Base-by-base conservation (phyloP, 2,113 vertebrate genomes). In the Notothenia coriiceps region DNA sequence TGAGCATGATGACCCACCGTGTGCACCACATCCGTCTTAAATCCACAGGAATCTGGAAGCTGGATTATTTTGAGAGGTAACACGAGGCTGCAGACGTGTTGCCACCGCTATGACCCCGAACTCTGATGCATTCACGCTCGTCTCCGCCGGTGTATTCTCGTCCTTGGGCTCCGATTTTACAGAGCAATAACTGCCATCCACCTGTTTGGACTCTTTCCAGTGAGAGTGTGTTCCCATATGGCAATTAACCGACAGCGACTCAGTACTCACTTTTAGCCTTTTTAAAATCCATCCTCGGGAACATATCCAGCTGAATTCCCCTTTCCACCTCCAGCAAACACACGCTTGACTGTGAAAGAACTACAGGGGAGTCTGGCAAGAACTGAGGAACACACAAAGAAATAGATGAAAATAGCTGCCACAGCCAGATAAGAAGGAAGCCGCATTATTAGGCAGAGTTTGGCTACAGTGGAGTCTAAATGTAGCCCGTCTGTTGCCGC, bases 401-500 rank as follows among this genome's bases (percentile, higher is more conserved):
- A 75, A 80, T 0, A 0, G 66, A 79, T 64, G 59, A 69, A 61
- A 85, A 56, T 35, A 51, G 66, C 47, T 52, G 70, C 44, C 51
- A 44, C 0, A 0, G 54, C 44, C 12, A 59, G 82, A 86, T 77
- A 54, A 66, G 71, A 81, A 79, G 67, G 60, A 74, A 70, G 70
- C 79, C 33, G 66, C 51, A 1, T 83, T 82, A 84, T 88, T 83
- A 84, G 83, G 83, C 79, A 77, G 80, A 80, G 57, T 83, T 78
- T 75, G 61, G 86, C 85, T 85, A 56, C 74, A 52, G 76, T 14
- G 8, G 44, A 25, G 74, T 60, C 84, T 94, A 92, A 92, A 90
- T 94, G 93, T 94, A 93, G 89, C 84, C 60, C 0, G 65, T 84
- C 63, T 88, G 86, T 93, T 91, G 84, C 83, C 82, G 83, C 78